Evolutionary conservation across 2,888 invertebrate species (phyloP).

Genomic region (Drosophila mercatorum): DNA sequence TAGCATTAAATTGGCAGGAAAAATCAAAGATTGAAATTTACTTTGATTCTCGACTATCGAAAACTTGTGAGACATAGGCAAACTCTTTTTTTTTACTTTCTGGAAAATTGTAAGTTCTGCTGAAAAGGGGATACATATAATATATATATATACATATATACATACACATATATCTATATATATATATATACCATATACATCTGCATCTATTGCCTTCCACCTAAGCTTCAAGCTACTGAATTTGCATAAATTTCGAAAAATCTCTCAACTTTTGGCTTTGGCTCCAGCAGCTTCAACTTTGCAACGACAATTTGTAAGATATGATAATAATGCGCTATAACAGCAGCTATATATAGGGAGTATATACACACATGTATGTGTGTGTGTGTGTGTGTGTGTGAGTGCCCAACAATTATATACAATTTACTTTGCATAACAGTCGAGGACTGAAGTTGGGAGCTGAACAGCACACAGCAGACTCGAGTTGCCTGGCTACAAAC

Average conservation of each 20-base stretch:
- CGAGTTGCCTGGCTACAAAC: slow-evolving; percentile 45
- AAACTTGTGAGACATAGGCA: too few species aligned
- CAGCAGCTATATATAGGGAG: slow-evolving; percentile 14
- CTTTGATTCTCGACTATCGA: too few species aligned
- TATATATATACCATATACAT: not conserved
- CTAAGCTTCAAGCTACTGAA: not conserved
- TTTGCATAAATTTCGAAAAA: slow-evolving; percentile 5
- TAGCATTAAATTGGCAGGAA: too few species aligned
- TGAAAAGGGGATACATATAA: too few species aligned
- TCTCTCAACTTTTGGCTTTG: not conserved
- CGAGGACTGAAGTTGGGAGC: slow-evolving; percentile 21
- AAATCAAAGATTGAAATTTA: too few species aligned
- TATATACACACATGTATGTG: not conserved
- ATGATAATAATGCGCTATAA: slow-evolving; percentile 72
- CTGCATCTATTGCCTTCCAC: not conserved
- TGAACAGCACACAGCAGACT: slow-evolving; percentile 32
- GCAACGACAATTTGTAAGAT: slow-evolving; percentile 73
- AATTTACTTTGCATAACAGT: slow-evolving; percentile 78
- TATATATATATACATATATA: too few species aligned
- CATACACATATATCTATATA: too few species aligned
- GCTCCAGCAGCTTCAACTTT: slow-evolving; percentile 20
- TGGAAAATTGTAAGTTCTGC: too few species aligned
- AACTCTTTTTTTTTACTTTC: too few species aligned
- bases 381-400: not conserved
- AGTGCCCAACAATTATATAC: slow-evolving; percentile 74